Evolutionary conservation across 2,797 vertebrate genomes (phyloP).

Genomic region (Galagoides demidoff): DNA sequence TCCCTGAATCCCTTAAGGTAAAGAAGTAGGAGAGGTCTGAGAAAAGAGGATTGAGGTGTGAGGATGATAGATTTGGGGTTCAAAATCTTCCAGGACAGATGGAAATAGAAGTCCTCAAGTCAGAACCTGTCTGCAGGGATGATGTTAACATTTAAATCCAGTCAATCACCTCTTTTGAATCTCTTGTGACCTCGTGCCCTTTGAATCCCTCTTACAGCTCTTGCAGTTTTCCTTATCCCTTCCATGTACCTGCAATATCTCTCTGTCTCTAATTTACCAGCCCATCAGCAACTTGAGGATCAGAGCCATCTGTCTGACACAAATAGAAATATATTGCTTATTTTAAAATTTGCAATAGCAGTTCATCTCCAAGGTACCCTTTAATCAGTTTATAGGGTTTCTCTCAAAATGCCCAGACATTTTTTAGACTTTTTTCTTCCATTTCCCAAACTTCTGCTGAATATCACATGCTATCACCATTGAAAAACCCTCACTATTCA

Average conservation of each 20-base stretch:
- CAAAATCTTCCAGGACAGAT: background rate
- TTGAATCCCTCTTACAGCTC: background rate
- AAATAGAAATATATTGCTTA: background rate
- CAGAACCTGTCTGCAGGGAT: background rate
- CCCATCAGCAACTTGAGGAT: background rate
- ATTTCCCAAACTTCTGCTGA: background rate
- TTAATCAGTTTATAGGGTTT: background rate
- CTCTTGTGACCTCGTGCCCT: background rate
- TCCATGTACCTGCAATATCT: background rate
- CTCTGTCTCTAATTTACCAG: background rate
- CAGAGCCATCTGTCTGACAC: background rate
- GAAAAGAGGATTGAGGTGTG: background rate
- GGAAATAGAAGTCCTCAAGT: background rate
- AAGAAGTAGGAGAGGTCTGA: background rate
- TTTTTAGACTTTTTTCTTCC: background rate
- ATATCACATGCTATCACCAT: background rate
- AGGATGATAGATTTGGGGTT: background rate
- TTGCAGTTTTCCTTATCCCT: background rate
- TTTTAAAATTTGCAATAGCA: background rate
- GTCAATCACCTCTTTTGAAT: background rate
- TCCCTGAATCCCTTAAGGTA: slow-evolving; percentile 56
- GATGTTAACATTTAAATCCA: background rate
- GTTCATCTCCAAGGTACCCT: background rate
- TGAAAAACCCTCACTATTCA: background rate
- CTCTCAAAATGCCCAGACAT: background rate